Conservation (phyloP, 2,113 vertebrate species). For the Clinocottus analis region DNA sequence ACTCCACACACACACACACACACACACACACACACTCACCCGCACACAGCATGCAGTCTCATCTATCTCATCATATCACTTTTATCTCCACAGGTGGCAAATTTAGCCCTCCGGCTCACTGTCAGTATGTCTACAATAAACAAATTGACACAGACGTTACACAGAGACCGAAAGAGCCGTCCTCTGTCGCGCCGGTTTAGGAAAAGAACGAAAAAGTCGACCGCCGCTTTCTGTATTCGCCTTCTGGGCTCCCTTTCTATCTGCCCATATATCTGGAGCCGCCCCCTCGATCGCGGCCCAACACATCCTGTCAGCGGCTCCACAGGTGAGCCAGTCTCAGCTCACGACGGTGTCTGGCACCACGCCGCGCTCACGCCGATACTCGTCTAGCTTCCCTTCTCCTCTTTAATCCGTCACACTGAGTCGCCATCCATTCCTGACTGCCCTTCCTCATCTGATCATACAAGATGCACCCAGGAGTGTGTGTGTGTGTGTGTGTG, state of each 20-base stretch:
- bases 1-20: constrained; percentile 22
- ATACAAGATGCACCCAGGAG: constrained; percentile 10
- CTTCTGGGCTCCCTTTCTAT: constrained; percentile 25
- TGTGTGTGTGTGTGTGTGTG: no score
- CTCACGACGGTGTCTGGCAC: constrained; percentile 28
- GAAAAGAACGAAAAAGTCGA: constrained; percentile 14
- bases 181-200: constrained; percentile 12
- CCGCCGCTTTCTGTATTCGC: constrained; percentile 23
- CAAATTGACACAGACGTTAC: constrained; percentile 53
- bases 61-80: constrained; percentile 68
- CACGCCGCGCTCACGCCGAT: constrained; percentile 11
- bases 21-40: constrained; percentile 31
- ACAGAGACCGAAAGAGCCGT: constrained; percentile 9
- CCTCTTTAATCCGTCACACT: constrained; percentile 14
- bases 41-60: constrained; percentile 21
- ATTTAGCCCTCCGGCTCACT: constrained; percentile 55
- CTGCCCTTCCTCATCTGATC: constrained; percentile 40
- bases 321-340: constrained; percentile 65
- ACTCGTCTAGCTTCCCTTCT: constrained; percentile 8
- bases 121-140: constrained; percentile 66
- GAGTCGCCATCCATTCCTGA: neutral
- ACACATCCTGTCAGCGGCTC: constrained; percentile 61
- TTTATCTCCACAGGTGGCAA: constrained; percentile 76
- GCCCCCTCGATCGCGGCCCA: constrained; percentile 29
- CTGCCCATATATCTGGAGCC: constrained; percentile 19